A percentile compares a stretch with the other conserved stretches of the same genome.
Evolutionary conservation across 64 coral and sea anemone species (phyloP).

Genomic region (Hydrozoanthus tunicans): DNA sequence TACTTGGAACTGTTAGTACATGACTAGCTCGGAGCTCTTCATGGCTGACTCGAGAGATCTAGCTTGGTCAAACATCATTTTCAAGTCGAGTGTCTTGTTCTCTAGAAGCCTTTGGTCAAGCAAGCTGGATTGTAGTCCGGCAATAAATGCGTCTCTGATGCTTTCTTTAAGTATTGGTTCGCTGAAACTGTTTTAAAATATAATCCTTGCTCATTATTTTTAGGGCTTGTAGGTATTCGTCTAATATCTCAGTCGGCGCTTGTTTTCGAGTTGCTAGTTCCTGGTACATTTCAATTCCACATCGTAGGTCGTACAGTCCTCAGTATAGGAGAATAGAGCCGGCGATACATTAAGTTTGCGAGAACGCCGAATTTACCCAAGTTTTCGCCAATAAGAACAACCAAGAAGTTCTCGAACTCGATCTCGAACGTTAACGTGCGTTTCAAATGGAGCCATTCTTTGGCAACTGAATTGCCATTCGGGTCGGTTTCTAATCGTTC

Average conservation of each 20-base stretch:
- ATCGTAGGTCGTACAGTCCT: constrained; percentile 14
- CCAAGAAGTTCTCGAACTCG: background rate
- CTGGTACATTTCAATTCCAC: constrained; percentile 14
- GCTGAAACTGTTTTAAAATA: background rate
- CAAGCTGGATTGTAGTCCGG: background rate
- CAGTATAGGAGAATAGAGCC: background rate
- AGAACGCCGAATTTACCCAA: constrained; percentile 10
- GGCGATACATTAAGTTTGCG: constrained; percentile 43
- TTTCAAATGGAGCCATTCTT: constrained; percentile 62
- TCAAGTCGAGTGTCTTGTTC: background rate
- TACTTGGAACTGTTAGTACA: background rate
- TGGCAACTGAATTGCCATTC: constrained; percentile 6
- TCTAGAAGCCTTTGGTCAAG: background rate
- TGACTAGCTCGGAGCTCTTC: background rate
- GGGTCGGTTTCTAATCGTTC: constrained; percentile 37
- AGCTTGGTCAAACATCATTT: background rate
- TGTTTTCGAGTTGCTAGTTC: constrained; percentile 22
- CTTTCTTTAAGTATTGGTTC: background rate
- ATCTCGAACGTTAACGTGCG: background rate
- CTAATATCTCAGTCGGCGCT: background rate
- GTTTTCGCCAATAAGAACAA: background rate
- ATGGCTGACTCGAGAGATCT: constrained; percentile 2
- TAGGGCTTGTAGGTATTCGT: background rate
- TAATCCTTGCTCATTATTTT: constrained; percentile 7
- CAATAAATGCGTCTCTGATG: constrained; percentile 12